Base-by-base conservation (phyloP, 1,140 invertebrate genomes). In the Venustaconcha ellipsiformis region DNA sequence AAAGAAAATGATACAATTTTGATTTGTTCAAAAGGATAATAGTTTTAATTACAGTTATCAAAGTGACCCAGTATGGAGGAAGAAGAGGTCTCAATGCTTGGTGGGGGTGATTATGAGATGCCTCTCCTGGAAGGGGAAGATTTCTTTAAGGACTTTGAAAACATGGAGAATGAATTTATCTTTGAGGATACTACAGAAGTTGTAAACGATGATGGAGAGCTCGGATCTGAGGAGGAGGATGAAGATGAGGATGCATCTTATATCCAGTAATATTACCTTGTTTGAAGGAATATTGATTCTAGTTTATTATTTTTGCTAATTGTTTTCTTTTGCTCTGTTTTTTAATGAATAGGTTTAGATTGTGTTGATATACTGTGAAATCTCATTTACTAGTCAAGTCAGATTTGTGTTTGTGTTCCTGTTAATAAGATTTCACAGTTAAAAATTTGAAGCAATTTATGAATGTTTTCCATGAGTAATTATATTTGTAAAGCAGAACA, bases 161-260 rank as follows among this genome's bases (percentile, higher is more conserved):
- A 37, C 11, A 80, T 83, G 79, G 81, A 83, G 48, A 74, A 83
- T 26, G 79, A 83, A 55, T 83, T 80, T 73, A 70, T 80, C n/a
- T 80, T 85, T 72, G 84, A 86, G 75, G 82, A 80, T 23, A 81
- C 78, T 13, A 84, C 83, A 70, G 64, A 76, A n/a, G 80, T 82
- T 64, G 78, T 81, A 73, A 79, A 80, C 77, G 81, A 81, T 26
- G 76, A 77, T 70, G 79, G 68, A 57, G 81, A 83, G 57, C 72
- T 82, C 57, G 80, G 74, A 30, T 74, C 69, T 55, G 78, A 79
- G 23, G 78, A 78, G 48, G 82, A 84, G 15, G 80, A 80, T 60
- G 79, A 83, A 30, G 71, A 74, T 73, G 78, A 78, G 65, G 70
- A 66, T 20, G 18, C 70, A n/a, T 70, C 59, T 57, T 80, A 79